Conservation (phyloP, 2,113 vertebrate genomes). For the Callopanchax toddi region DNA sequence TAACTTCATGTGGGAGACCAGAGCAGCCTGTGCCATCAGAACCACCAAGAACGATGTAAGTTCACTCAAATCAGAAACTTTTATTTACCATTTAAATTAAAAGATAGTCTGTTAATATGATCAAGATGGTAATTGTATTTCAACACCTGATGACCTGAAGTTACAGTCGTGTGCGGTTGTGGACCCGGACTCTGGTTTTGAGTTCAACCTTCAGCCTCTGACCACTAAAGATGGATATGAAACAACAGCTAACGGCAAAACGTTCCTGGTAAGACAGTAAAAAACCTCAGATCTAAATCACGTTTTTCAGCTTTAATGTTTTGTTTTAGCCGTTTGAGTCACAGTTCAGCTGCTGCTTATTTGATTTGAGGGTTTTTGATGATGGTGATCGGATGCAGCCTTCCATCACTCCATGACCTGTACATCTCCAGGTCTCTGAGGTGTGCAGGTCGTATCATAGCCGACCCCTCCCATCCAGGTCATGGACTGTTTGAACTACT, state of each 20-base stretch:
- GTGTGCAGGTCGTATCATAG: too few relatives aligned
- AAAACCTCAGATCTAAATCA: neutral
- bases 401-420: too few relatives aligned
- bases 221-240: constrained; percentile 77
- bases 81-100: too few relatives aligned
- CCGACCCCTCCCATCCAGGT: too few relatives aligned
- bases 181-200: constrained; percentile 88
- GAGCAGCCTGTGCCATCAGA: constrained; percentile 89
- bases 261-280: constrained; percentile 81
- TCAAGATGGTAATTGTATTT: too few relatives aligned
- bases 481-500: too few relatives aligned
- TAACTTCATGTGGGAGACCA: constrained; percentile 91
- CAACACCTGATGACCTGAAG: neutral
- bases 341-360: neutral
- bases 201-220: constrained; percentile 87
- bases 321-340: neutral
- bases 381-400: too few relatives aligned
- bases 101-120: too few relatives aligned
- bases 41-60: constrained; percentile 81
- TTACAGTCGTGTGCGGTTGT: constrained; percentile 84
- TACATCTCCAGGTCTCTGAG: too few relatives aligned
- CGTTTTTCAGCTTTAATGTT: neutral
- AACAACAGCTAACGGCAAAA: constrained; percentile 77
- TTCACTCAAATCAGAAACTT: neutral
- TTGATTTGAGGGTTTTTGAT: too few relatives aligned